phyloP scores from a whole-genome alignment of 2,888 invertebrate genomes.

The Lumbricus terrestris region DNA sequence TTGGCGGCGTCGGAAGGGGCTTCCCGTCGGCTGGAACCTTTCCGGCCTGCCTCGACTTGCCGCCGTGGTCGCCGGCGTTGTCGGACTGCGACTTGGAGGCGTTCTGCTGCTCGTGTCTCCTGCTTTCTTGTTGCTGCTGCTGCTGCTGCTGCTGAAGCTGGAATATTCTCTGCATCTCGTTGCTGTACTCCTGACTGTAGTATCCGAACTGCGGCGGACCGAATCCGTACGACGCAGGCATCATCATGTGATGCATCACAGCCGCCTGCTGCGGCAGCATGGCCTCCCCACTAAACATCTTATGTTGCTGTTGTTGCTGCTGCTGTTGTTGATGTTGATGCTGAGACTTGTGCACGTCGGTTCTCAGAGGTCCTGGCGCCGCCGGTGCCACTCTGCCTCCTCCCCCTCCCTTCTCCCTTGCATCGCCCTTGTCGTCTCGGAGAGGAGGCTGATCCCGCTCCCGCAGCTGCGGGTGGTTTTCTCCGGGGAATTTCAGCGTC shows the following conservation, averaged over 20 bases:
- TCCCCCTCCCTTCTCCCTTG: background rate
- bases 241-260: background rate
- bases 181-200: background rate
- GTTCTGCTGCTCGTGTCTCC: background rate
- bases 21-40: background rate
- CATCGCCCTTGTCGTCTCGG: slow-evolving; percentile 11
- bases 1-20: background rate
- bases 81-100: background rate
- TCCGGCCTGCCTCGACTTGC: background rate
- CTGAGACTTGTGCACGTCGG: background rate
- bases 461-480: background rate
- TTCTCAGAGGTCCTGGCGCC: background rate
- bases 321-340: slow-evolving; percentile 39
- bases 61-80: background rate
- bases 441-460: too few species aligned
- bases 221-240: background rate
- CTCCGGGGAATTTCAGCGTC: background rate
- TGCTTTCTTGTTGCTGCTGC: background rate
- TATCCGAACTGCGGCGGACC: background rate
- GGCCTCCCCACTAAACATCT: slow-evolving; percentile 31
- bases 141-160: slow-evolving; percentile 24
- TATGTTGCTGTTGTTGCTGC: slow-evolving; percentile 38
- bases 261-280: background rate
- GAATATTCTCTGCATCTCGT: background rate
- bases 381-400: background rate